A percentile compares a stretch with the other conserved stretches of the same genome.
phyloP scores from a whole-genome alignment of 1,140 invertebrate genomes.

The Diabrotica virgifera region DNA sequence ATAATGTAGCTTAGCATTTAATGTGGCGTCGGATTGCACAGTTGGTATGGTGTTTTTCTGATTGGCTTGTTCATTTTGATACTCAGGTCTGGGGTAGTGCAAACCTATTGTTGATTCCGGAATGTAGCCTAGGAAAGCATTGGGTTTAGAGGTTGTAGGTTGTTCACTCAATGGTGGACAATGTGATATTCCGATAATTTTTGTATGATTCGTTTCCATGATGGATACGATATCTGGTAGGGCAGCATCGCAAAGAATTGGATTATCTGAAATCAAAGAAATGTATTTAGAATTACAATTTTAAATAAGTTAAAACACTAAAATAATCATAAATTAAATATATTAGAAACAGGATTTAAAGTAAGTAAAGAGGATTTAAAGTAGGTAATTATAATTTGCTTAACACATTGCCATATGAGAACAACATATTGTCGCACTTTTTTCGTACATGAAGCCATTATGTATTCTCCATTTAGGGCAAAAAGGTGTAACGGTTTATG shows the following conservation, averaged over 20 bases:
- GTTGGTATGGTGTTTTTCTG: neutral
- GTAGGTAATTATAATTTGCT: no score
- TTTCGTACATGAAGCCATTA: no score
- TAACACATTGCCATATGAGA: no score
- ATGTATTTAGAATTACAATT: no score
- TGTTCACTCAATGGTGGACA: slow-evolving; percentile 56
- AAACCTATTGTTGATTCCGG: slow-evolving; percentile 8
- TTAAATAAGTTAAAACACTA: no score
- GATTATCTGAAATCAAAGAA: slow-evolving; percentile 62
- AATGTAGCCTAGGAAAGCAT: slow-evolving; percentile 36
- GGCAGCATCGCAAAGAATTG: slow-evolving; percentile 67
- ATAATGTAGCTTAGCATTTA: neutral
- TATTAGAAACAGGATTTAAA: no score
- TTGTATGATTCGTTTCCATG: slow-evolving; percentile 66
- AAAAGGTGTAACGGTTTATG: neutral
- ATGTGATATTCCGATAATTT: slow-evolving; percentile 59
- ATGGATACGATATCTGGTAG: slow-evolving; percentile 63
- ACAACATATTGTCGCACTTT: no score
- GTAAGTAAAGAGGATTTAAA: no score
- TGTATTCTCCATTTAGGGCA: no score
- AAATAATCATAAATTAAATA: no score
- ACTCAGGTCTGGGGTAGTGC: neutral
- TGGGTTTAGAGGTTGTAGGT: slow-evolving; percentile 48
- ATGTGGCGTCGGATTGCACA: slow-evolving; percentile 9
- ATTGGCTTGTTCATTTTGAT: slow-evolving; percentile 10